Evolutionary conservation across 2,113 vertebrate species (phyloP), one percentile per base, ranked within the genome.

Genomic region (Tor tambroides): DNA sequence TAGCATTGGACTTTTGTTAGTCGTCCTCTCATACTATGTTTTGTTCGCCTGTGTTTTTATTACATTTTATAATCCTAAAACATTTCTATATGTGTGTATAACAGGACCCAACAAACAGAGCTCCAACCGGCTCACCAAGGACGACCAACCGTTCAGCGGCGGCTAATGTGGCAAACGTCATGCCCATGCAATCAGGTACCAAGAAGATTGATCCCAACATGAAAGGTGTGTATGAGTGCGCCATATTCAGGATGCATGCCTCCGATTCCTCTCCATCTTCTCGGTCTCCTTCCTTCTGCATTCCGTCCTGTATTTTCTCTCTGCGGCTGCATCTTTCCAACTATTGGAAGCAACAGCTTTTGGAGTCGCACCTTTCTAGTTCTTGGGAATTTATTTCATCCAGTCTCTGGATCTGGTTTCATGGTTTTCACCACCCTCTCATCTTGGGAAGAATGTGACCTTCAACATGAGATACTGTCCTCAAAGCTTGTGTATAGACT

Each of bases 181-280:
- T 96, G 38, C 96, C 96, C 61, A 96, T 97, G 86, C 95, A 96
- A 93, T 95, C 96, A 87, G 96, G 96, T 56, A 96, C 95, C 14
- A 96, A 96, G 91, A 96, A 97, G 93, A 96, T 96, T 82, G 96
- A 97, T 94, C 95, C 95, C 56, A 97, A 95, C 88, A 96, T 97
- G 94, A 96, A 96, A 96, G 96, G 96, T 96, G 95, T 65, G 89
- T 85, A 86, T 85, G 83, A 86, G 85, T 79, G 80, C 23, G 1
- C 30, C 5, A 17, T 46, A 28, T 71, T 78, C 19, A 83, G 88
- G 86, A 85, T 49, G 41, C 79, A 59, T 30, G 71, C 79, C 71
- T 56, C 14, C 77, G 15, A 11, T 35, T 74, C 32, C 51, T 32
- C 10, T 56, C 63, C 19, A 71, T 35, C 69, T 71, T 41, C 35